These are phyloP conservation scores for Euplagia quadripunctaria DNA, from an alignment of 2,888 invertebrate genomes.

Conservation along the genomic window DNA sequence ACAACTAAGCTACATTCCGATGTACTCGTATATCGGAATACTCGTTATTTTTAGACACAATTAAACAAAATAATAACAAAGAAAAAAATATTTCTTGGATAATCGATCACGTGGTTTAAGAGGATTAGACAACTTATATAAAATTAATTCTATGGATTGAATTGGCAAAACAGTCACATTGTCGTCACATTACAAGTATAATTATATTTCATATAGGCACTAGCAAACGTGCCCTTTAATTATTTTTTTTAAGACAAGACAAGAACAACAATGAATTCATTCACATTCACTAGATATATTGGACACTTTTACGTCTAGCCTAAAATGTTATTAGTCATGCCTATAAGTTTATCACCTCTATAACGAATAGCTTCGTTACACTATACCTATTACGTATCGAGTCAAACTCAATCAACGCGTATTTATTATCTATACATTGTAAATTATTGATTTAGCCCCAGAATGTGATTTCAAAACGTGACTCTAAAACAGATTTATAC, in stretches of 20 bases:
- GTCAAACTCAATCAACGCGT: neutral
- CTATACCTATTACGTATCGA: neutral
- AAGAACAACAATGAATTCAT: no score
- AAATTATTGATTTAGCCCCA: slow-evolving; percentile 20
- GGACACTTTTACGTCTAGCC: neutral
- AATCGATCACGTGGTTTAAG: no score
- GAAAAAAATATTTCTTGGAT: no score
- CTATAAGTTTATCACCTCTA: neutral
- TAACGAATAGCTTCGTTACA: neutral
- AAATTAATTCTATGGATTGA: neutral
- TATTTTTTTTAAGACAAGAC: no score
- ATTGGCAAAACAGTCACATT: neutral
- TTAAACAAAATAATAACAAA: no score
- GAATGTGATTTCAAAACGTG: slow-evolving; percentile 35
- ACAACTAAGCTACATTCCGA: neutral
- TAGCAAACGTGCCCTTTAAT: neutral
- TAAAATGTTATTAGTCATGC: slow-evolving; percentile 1
- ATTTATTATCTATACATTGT: slow-evolving; percentile 1
- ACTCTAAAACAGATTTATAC: slow-evolving; percentile 24
- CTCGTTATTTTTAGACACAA: no score
- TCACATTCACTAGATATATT: neutral
- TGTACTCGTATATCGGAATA: no score
- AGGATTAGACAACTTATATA: no score
- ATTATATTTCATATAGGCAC: neutral
- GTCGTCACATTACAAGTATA: neutral